Evolutionary conservation across 2,888 invertebrate species (phyloP).

Genomic region (Anticlea derivata): DNA sequence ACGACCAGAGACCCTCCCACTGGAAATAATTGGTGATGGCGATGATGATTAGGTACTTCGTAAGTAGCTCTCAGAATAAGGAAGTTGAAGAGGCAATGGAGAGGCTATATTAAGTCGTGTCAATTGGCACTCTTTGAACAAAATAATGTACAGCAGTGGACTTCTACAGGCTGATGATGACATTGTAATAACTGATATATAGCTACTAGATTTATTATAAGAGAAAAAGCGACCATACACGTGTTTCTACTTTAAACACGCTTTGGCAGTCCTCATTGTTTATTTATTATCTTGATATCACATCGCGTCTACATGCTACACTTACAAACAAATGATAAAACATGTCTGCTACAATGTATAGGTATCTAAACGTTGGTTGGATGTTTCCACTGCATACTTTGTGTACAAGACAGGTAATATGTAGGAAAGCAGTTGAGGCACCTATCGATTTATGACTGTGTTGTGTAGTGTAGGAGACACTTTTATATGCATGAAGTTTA

Average conservation of each 20-base stretch:
- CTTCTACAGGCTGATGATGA: too few species aligned
- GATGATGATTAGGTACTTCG: too few species aligned
- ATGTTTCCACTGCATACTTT: slow-evolving; percentile 13
- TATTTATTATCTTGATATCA: slow-evolving; percentile 52
- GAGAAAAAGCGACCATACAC: slow-evolving; percentile 33
- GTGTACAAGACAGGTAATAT: background rate
- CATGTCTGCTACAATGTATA: slow-evolving; percentile 32
- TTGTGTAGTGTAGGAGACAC: too few species aligned
- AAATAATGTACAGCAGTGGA: too few species aligned
- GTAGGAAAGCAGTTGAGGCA: slow-evolving; percentile 1
- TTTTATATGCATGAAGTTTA: background rate
- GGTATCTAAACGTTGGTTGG: slow-evolving; percentile 6
- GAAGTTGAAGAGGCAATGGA: too few species aligned
- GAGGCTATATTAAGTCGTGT: too few species aligned
- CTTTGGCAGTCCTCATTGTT: slow-evolving; percentile 58
- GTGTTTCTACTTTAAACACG: slow-evolving; percentile 40
- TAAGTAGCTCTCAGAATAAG: too few species aligned
- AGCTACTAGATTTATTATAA: too few species aligned
- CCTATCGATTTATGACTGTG: slow-evolving; percentile 12
- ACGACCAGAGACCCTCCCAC: too few species aligned
- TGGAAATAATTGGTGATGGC: too few species aligned
- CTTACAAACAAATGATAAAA: slow-evolving; percentile 27
- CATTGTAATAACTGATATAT: too few species aligned
- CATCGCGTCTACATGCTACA: slow-evolving; percentile 42
- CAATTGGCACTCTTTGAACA: too few species aligned